phyloP scores from a whole-genome alignment of 2,888 invertebrate species.

The Adelphocoris suturalis region DNA sequence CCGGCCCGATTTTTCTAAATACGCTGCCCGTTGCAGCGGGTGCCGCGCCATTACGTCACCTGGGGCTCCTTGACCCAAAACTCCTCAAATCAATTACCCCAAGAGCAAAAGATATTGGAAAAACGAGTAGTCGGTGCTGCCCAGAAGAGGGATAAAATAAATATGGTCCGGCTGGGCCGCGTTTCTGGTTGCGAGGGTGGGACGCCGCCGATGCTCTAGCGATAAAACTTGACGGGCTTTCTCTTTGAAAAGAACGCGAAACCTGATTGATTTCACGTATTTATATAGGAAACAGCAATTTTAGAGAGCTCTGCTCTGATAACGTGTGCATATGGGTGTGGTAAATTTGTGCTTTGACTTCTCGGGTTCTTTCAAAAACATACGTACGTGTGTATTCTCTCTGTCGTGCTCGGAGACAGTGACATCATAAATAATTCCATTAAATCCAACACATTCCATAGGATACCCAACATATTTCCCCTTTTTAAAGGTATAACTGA shows the following conservation, averaged over 20 bases:
- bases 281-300: neutral
- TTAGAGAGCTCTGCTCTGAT: too few species aligned
- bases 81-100: slow-evolving; percentile 20
- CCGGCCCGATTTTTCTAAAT: neutral
- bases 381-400: too few species aligned
- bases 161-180: slow-evolving; percentile 2
- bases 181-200: neutral
- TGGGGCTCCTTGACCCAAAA: slow-evolving; percentile 31
- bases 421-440: too few species aligned
- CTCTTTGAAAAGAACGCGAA: neutral
- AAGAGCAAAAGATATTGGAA: neutral
- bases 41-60: slow-evolving; percentile 19
- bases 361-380: too few species aligned
- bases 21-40: neutral
- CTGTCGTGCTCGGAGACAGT: too few species aligned
- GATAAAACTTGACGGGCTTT: slow-evolving; percentile 17
- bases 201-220: neutral
- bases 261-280: neutral
- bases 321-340: too few species aligned
- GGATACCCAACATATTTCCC: too few species aligned
- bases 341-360: too few species aligned
- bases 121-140: neutral
- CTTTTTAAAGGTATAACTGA: too few species aligned
- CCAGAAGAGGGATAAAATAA: neutral
- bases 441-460: too few species aligned